phyloP scores from a whole-genome alignment of 2,888 invertebrate species.

The Chromoteleia sp. region DNA sequence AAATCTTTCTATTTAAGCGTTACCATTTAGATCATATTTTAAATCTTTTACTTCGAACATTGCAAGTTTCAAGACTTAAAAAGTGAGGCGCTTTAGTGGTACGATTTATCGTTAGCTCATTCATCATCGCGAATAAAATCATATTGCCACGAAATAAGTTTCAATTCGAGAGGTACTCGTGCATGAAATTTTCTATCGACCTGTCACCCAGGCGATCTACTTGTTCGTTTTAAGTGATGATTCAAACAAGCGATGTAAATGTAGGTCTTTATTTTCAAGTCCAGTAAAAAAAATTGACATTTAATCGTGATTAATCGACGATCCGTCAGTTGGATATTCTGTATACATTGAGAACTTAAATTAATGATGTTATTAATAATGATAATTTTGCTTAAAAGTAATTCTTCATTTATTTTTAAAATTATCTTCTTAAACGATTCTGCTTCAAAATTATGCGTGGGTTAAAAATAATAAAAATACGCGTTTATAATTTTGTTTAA shows the following conservation, averaged over 20 bases:
- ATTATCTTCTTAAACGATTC: too few species aligned
- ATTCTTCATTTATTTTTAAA: too few species aligned
- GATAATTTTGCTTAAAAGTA: too few species aligned
- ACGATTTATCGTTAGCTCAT: slow-evolving; percentile 46
- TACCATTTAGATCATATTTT: slow-evolving; percentile 15
- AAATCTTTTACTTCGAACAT: slow-evolving; percentile 7
- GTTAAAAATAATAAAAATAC: too few species aligned
- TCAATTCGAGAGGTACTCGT: slow-evolving; percentile 33
- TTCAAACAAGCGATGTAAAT: slow-evolving; percentile 43
- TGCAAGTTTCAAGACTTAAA: slow-evolving; percentile 19
- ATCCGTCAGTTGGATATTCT: neutral
- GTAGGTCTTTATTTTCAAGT: slow-evolving; percentile 15
- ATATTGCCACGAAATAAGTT: slow-evolving; percentile 44
- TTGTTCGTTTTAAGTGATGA: slow-evolving; percentile 25
- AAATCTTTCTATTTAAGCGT: slow-evolving; percentile 16
- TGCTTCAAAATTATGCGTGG: too few species aligned
- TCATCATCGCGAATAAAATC: slow-evolving; percentile 52
- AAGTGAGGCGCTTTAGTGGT: slow-evolving; percentile 16
- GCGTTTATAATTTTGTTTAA: too few species aligned
- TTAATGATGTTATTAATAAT: too few species aligned
- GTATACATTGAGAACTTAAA: too few species aligned
- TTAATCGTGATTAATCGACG: slow-evolving; percentile 36
- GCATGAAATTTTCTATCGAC: slow-evolving; percentile 44
- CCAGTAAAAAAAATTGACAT: slow-evolving; percentile 35
- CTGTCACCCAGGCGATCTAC: slow-evolving; percentile 42